Evolutionary conservation across 2,888 invertebrate species (phyloP).

Genomic region (Cantharis rufa): DNA sequence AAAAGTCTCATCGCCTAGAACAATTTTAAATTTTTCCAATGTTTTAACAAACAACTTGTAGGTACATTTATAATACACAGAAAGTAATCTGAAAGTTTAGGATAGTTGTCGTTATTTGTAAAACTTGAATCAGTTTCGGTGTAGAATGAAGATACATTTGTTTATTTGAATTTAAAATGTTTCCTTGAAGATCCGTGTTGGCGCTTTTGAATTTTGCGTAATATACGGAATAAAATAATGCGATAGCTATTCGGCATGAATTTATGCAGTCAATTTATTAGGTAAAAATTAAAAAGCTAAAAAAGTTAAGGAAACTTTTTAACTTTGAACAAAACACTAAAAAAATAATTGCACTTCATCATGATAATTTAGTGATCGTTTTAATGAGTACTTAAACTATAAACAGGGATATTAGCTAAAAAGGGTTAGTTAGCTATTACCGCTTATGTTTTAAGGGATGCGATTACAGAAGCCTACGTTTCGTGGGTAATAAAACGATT

Average conservation of each 20-base stretch:
- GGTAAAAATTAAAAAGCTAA: background rate
- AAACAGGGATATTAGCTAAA: background rate
- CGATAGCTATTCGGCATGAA: too few species aligned
- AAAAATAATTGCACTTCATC: background rate
- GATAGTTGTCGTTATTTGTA: too few species aligned
- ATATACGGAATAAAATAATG: too few species aligned
- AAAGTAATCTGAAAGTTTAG: too few species aligned
- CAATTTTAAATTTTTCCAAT: background rate
- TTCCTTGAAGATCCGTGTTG: too few species aligned
- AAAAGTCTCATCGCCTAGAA: background rate
- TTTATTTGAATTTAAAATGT: too few species aligned
- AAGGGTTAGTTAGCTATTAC: background rate
- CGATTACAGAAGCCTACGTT: background rate
- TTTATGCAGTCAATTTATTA: too few species aligned
- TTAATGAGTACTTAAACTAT: background rate
- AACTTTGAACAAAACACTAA: background rate
- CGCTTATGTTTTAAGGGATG: background rate
- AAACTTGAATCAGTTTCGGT: too few species aligned
- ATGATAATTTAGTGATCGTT: background rate
- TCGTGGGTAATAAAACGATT: conserved; percentile 1
- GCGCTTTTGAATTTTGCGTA: too few species aligned
- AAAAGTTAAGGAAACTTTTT: background rate
- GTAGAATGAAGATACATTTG: too few species aligned
- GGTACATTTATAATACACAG: too few species aligned
- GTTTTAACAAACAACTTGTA: background rate